phyloP scores from a whole-genome alignment of 1,140 invertebrate genomes.

The Anagrus nilaparvatae region DNA sequence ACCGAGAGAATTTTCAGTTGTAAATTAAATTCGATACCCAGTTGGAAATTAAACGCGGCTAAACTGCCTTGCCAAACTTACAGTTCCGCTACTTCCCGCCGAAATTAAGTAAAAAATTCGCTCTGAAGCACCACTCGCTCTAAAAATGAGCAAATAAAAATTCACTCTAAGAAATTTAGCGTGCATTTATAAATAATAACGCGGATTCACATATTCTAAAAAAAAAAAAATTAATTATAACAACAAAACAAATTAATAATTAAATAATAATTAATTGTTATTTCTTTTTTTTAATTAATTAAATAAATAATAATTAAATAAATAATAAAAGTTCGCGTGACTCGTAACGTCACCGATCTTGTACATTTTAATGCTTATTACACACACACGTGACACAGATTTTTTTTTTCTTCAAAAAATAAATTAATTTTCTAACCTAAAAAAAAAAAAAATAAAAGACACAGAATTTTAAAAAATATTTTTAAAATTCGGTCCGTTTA shows the following conservation, averaged over 20 bases:
- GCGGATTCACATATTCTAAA: conserved; percentile 7
- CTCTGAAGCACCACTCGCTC: too few relatives aligned
- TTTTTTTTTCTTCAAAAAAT: background rate
- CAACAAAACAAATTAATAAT: background rate
- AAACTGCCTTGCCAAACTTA: too few relatives aligned
- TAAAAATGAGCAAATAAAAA: too few relatives aligned
- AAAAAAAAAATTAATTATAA: conserved; percentile 9
- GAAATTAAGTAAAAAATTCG: too few relatives aligned
- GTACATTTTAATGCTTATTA: conserved; percentile 25
- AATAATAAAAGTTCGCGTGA: conserved; percentile 19
- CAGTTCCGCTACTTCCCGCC: too few relatives aligned
- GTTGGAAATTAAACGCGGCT: too few relatives aligned
- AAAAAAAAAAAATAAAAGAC: background rate
- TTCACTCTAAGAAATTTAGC: conserved; percentile 3
- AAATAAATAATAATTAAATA: background rate
- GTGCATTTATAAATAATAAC: conserved; percentile 1
- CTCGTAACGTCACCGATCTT: conserved; percentile 29
- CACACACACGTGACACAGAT: background rate
- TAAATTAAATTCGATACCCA: too few relatives aligned
- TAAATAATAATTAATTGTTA: background rate
- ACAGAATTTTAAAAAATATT: background rate
- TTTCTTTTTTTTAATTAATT: background rate
- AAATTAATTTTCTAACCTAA: background rate
- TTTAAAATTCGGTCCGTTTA: too few relatives aligned
- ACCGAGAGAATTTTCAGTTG: too few relatives aligned